Evolutionary conservation across 1,140 invertebrate species (phyloP).

Genomic region (Macrotrachela quadricornifera): DNA sequence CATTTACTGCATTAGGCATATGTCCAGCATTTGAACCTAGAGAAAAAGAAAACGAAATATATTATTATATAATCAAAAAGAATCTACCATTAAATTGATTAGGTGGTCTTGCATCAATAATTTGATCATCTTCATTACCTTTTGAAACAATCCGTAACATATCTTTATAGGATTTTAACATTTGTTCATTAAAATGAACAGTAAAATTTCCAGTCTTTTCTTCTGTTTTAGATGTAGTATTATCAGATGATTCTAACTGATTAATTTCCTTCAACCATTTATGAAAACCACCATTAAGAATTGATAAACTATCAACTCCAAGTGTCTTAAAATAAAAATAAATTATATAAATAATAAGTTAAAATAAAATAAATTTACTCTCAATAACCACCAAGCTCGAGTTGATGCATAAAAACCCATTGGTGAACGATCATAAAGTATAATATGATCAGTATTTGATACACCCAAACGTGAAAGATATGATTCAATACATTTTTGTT

Average conservation of each 20-base stretch:
- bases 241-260: not conserved
- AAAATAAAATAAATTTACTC: slow-evolving; percentile 7
- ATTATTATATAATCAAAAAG: not conserved
- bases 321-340: slow-evolving; percentile 8
- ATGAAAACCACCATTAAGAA: slow-evolving; percentile 14
- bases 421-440: slow-evolving; percentile 12
- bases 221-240: not conserved
- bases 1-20: not conserved
- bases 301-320: slow-evolving; percentile 13
- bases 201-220: not conserved
- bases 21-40: not conserved
- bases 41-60: not conserved
- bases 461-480: slow-evolving; percentile 11
- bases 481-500: slow-evolving; percentile 12
- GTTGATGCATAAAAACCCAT: slow-evolving; percentile 13
- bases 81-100: not conserved
- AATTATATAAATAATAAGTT: not conserved
- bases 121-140: not conserved
- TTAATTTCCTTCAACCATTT: slow-evolving; percentile 10
- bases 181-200: not conserved
- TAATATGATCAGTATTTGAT: slow-evolving; percentile 10
- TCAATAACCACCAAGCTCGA: slow-evolving; percentile 15
- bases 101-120: not conserved
- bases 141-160: not conserved
- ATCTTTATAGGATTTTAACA: not conserved